These are phyloP conservation scores for Steatornis caripensis DNA, from an alignment of 2,113 vertebrate species.

Conservation along the genomic window DNA sequence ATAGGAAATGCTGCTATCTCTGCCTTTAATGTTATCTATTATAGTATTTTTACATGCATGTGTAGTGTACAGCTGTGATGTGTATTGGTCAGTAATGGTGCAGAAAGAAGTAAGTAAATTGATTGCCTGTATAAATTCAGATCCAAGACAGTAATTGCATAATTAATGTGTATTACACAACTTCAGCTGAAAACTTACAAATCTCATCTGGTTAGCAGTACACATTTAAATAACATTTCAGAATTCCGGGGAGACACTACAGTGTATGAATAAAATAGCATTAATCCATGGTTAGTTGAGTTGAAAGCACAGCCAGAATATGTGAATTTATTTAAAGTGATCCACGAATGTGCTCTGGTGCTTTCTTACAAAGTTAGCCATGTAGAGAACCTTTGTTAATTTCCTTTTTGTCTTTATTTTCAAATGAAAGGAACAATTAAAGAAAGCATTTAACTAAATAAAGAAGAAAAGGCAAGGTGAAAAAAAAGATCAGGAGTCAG, in stretches of 20 bases:
- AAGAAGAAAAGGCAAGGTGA: constrained; percentile 20
- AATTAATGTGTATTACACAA: constrained; percentile 41
- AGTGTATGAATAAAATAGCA: constrained; percentile 21
- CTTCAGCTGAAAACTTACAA: constrained; percentile 11
- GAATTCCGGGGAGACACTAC: constrained; percentile 29
- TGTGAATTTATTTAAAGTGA: constrained; percentile 40
- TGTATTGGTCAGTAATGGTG: background rate
- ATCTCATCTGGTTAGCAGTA: constrained; percentile 37
- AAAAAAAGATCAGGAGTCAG: background rate
- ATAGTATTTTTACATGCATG: background rate
- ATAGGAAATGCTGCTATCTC: background rate
- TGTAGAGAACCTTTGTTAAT: constrained; percentile 16
- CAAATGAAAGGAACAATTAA: constrained; percentile 27
- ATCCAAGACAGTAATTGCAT: constrained; percentile 32
- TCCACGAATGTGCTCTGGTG: background rate
- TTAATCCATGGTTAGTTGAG: constrained; percentile 25
- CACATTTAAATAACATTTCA: constrained; percentile 45
- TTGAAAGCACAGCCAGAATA: constrained; percentile 25
- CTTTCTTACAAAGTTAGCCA: constrained; percentile 24
- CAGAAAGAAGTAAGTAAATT: background rate
- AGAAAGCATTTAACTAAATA: constrained; percentile 51
- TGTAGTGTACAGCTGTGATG: background rate
- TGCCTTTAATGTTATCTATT: background rate
- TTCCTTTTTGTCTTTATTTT: constrained; percentile 46
- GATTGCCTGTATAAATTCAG: constrained; percentile 11